Conservation (phyloP, 64 coral and sea anemone genomes). For the Pachyseris speciosa region DNA sequence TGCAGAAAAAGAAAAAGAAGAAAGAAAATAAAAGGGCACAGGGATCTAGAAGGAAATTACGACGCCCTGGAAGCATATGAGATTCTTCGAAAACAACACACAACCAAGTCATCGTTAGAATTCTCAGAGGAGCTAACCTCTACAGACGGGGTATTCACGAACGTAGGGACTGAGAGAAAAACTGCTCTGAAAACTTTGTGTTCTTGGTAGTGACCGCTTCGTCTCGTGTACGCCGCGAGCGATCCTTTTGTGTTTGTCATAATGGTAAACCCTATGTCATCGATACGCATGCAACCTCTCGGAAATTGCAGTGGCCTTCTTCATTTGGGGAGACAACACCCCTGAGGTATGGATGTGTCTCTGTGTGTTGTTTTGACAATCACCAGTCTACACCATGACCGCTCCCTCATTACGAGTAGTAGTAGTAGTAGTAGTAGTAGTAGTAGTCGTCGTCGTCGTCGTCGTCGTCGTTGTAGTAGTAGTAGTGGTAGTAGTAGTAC, state of each 20-base stretch:
- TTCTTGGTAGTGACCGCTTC: conserved; percentile 11
- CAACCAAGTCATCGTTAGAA: conserved; percentile 6
- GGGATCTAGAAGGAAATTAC: conserved; percentile 4
- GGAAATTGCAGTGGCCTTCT: conserved; percentile 33
- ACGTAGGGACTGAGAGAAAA: conserved; percentile 56
- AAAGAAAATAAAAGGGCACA: not conserved
- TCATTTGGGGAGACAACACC: conserved; percentile 6
- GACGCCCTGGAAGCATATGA: conserved; percentile 57
- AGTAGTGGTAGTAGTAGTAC: too few relatives aligned
- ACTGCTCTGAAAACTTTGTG: conserved; percentile 19
- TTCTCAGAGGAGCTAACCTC: conserved; percentile 64
- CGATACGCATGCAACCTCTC: conserved; percentile 29
- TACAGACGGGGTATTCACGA: conserved; percentile 43
- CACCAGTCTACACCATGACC: conserved; percentile 20
- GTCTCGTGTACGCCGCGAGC: conserved; percentile 21
- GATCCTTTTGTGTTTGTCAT: conserved; percentile 37
- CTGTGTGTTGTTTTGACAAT: conserved; percentile 38
- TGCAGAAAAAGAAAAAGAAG: too few relatives aligned
- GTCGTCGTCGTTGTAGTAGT: too few relatives aligned
- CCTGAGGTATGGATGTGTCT: conserved; percentile 39
- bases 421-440: too few relatives aligned
- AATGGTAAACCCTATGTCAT: conserved; percentile 43
- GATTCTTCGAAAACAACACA: conserved; percentile 39
- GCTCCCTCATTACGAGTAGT: too few relatives aligned
- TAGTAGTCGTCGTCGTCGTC: too few relatives aligned